Base-by-base conservation (phyloP, 2,113 vertebrate species). In the Eubucco bourcierii region DNA sequence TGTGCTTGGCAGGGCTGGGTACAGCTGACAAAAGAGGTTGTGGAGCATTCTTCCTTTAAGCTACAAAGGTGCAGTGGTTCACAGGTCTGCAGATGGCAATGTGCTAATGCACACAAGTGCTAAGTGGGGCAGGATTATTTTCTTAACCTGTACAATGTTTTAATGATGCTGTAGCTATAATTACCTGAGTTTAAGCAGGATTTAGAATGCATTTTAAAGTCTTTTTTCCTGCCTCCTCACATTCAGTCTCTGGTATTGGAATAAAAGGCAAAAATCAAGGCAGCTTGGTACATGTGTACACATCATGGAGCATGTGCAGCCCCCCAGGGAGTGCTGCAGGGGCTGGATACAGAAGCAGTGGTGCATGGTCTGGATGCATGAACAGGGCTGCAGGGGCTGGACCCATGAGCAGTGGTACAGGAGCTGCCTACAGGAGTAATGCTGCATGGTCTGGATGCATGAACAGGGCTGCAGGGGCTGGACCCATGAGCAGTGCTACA, bases 191-290 rank as follows among this genome's bases (percentile, higher is more conserved):
- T 92, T 65, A 88, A 86, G 80, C 31, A 44, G 50, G 74, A 70
- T 75, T 86, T 78, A 55, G 61, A 94, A 92, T 52, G 58, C 33
- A 8, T 59, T 93, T 86, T 20, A 77, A 90, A 28, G 46, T 76
- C 64, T 94, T 95, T 91, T 41, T 41, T 41, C 75, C 87, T 94
- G 55, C 16, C 47, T 73, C 84, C 65, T 84, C 44, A 41, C 58
- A 33, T 77, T 67, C 1, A 2, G 41, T 70, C 65, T 63, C 82
- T 83, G 39, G 66, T 87, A 39, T 66, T 72, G 86, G 16, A n/a
- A 39, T 39, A 39, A 39, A 14, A 55, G 1, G 90, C 75, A 71
- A 77, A 76, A 71, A 37, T 60, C 27, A 37, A 72, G 87, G 12
- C 9, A 60, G 63, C 52, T 83, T 73, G 5, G 70, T 41, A 55